Evolutionary conservation across 2,888 invertebrate genomes (phyloP).

Genomic region (Heliconius erato): DNA sequence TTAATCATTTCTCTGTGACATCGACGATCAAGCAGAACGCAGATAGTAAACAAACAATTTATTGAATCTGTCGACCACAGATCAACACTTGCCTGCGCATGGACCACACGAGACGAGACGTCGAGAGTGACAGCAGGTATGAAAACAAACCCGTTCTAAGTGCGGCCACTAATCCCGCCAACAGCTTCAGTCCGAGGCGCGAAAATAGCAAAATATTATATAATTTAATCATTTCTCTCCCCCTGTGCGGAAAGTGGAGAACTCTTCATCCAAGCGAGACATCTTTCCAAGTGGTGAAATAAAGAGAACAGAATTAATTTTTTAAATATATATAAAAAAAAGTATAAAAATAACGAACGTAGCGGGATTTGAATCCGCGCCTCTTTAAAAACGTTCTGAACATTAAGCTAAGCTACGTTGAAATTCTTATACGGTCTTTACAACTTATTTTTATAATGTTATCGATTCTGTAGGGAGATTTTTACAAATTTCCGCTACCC

Average conservation of each 20-base stretch:
- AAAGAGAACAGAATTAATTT: no score
- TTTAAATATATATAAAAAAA: no score
- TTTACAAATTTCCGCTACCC: no score
- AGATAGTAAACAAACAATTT: constrained; percentile 15
- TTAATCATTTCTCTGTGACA: background rate
- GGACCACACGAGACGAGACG: constrained; percentile 20
- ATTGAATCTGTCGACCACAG: constrained; percentile 23
- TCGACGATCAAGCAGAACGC: background rate
- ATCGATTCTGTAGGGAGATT: no score
- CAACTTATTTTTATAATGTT: no score
- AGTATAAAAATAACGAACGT: no score
- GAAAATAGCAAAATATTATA: constrained; percentile 50
- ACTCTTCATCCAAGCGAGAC: no score
- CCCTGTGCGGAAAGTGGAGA: background rate
- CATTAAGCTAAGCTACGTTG: no score
- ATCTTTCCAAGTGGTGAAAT: no score
- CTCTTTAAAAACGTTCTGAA: no score
- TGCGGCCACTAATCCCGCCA: constrained; percentile 41
- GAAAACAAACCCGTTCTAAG: constrained; percentile 31
- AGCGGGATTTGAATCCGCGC: no score
- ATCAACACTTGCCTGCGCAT: constrained; percentile 6
- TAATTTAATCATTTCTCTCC: constrained; percentile 7
- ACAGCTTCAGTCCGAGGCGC: constrained; percentile 41
- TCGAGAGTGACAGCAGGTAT: constrained; percentile 29
- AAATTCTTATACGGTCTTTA: no score